phyloP scores from a whole-genome alignment of 2,113 vertebrate species.

The Alouatta palliata region DNA sequence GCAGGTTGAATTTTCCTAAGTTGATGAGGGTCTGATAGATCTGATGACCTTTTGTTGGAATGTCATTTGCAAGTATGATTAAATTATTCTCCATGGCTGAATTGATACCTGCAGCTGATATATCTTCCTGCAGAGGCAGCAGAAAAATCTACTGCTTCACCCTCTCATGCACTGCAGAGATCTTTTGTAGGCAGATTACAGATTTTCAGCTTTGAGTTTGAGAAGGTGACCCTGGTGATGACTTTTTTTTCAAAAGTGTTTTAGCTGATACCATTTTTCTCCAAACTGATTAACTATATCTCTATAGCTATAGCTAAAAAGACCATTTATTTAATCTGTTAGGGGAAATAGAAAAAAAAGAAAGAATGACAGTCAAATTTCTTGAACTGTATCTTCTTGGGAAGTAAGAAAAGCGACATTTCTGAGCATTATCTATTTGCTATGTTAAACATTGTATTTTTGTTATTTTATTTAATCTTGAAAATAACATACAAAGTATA shows the following conservation, averaged over 20 bases:
- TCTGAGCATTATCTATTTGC: background rate
- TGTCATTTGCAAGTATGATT: constrained; percentile 79
- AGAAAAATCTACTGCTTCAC: constrained; percentile 51
- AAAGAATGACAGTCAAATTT: constrained; percentile 4
- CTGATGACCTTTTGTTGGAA: constrained; percentile 76
- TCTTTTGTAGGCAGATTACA: constrained; percentile 50
- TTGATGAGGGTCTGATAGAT: constrained; percentile 61
- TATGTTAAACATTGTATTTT: background rate
- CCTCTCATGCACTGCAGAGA: background rate
- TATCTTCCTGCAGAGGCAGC: constrained; percentile 67
- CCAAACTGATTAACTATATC: background rate
- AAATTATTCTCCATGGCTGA: constrained; percentile 76
- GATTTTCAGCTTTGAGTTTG: constrained; percentile 46
- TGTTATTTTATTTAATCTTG: background rate
- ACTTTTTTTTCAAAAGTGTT: background rate
- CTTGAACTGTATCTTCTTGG: background rate
- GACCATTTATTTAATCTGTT: constrained; percentile 12
- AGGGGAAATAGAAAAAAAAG: background rate
- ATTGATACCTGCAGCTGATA: constrained; percentile 53
- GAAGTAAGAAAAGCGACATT: background rate
- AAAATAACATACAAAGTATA: background rate
- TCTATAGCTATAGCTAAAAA: background rate
- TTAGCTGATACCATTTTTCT: constrained; percentile 28
- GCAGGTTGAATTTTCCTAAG: constrained; percentile 61
- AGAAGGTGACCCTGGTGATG: constrained; percentile 71